Evolutionary conservation across 2,888 invertebrate genomes (phyloP), one percentile per base, ranked within the genome.

Genomic region (Drosophila quinaria): DNA sequence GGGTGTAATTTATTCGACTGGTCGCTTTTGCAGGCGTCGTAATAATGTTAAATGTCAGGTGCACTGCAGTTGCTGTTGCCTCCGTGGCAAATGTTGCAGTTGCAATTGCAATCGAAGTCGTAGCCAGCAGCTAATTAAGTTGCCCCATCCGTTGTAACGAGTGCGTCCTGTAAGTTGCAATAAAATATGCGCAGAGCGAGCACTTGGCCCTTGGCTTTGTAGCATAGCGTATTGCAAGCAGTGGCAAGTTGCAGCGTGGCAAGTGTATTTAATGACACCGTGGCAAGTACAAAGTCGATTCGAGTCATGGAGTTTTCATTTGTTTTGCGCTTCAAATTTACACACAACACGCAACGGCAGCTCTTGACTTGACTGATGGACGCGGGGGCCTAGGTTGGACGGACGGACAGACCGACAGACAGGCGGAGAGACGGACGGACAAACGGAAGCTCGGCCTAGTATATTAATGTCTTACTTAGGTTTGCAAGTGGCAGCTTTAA

Each of bases 1-100:
- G 13, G 5, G 13, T 35, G 35, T 76, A 83, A 81, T 87, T 76
- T 79, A 78, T 81, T 60, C 68, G 75, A 61, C 58, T 46, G 67
- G 78, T 47, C 62, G 77, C 69, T 66, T 64, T 55, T 60, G 64
- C 67, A 78, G 76, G 69, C 65, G 81, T 76, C 79, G 82, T 75
- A 83, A 83, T 83, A 85, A 82, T 87, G 82, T 87, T 87, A 85
- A 83, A 85, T 83, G 80, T 81, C 87, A 85, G 87, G 86, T 87
- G 82, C 82, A 87, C 50, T 83, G 82, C 85, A 87, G 79, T 81
- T 70, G 64, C 67, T 47, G 17, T 39, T 3, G 54, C 29, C 13
- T 25, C 54, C 13, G 41, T 56, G 46, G 56, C 68, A 35, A 25
- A 25, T 25, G 52, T 56, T 55, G 63, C 46, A 33, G 25, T 59